A percentile compares a stretch with the other conserved stretches of the same genome.
Evolutionary conservation across 2,113 vertebrate species (phyloP).

Genomic region (Pardalotus punctatus): DNA sequence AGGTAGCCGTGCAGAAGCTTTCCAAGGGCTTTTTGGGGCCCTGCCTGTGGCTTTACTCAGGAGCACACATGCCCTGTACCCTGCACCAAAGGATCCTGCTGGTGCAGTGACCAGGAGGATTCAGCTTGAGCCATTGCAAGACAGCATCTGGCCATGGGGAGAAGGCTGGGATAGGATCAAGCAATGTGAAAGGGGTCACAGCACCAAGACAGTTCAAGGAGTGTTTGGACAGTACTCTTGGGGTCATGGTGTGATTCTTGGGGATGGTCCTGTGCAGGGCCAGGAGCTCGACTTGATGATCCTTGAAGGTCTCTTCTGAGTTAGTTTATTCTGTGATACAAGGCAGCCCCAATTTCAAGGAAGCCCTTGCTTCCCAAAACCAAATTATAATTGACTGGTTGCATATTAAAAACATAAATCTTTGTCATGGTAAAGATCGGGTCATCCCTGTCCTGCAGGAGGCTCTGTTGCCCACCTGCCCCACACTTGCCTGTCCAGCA

Average conservation of each 20-base stretch:
- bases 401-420: not conserved
- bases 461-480: not conserved
- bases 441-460: not conserved
- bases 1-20: not conserved
- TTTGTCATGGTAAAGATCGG: not conserved
- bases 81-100: rapidly evolving
- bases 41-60: not conserved
- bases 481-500: too few species aligned
- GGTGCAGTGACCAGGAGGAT: rapidly evolving
- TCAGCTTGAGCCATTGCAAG: not conserved
- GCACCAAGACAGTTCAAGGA: not conserved
- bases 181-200: not conserved
- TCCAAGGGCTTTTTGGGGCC: rapidly evolving
- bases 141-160: not conserved
- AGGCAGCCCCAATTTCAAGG: not conserved
- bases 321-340: not conserved
- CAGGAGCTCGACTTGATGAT: not conserved
- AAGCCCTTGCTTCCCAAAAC: not conserved
- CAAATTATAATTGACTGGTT: not conserved
- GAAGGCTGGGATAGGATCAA: not conserved
- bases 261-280: not conserved
- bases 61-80: rapidly evolving
- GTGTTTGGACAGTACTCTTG: not conserved
- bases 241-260: not conserved
- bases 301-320: not conserved